Evolutionary conservation across 2,888 invertebrate genomes (phyloP).

Genomic region (Macaria notata): DNA sequence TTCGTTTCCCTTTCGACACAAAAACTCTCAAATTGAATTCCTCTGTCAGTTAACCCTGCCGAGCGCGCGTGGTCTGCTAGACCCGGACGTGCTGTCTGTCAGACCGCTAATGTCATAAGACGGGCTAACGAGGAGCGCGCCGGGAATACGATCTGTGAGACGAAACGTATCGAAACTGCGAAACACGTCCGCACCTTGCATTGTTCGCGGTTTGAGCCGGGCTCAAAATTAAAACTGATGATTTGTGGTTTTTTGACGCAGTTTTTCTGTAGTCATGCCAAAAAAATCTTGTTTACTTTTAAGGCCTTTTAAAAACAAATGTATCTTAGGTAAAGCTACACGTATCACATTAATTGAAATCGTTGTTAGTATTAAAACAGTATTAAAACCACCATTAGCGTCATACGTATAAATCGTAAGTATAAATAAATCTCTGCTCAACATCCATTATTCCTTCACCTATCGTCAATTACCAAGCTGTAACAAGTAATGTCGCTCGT

Average conservation of each 20-base stretch:
- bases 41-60: constrained; percentile 34
- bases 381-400: no score
- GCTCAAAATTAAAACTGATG: constrained; percentile 9
- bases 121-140: constrained; percentile 61
- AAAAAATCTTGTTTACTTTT: no score
- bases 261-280: no score
- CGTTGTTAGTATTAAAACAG: no score
- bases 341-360: no score
- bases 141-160: constrained; percentile 38
- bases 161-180: constrained; percentile 10
- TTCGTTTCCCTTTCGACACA: neutral
- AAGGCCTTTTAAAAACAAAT: no score
- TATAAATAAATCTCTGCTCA: no score
- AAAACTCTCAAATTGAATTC: constrained; percentile 14
- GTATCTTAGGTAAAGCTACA: no score
- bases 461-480: constrained; percentile 33
- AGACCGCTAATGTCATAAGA: constrained; percentile 69
- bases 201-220: constrained; percentile 5
- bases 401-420: no score
- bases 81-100: constrained; percentile 40
- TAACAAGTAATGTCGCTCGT: constrained; percentile 34
- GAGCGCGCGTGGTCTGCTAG: constrained; percentile 35
- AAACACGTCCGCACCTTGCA: constrained; percentile 8
- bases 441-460: constrained; percentile 20
- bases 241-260: constrained; percentile 3